Percentiles rank a stretch among this genome's conserved stretches.
Evolutionary conservation across 2,113 vertebrate species (phyloP).

Genomic region (Anolis carolinensis): DNA sequence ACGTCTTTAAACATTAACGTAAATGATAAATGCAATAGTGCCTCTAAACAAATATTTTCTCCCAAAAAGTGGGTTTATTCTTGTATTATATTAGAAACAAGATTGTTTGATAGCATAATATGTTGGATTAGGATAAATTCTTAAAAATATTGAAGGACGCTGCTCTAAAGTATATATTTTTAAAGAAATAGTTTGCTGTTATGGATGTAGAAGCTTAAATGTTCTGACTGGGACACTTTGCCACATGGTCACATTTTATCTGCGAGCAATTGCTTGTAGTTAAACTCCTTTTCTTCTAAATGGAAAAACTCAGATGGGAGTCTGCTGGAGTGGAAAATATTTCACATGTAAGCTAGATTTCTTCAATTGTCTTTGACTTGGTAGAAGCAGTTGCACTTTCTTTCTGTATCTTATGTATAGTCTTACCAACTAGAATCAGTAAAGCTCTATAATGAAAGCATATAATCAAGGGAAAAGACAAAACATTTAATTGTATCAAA

Average conservation of each 20-base stretch:
- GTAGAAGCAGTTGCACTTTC: not conserved
- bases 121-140: too few relatives aligned
- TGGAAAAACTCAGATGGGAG: not conserved
- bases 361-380: not conserved
- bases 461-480: too few relatives aligned
- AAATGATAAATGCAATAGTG: too few relatives aligned
- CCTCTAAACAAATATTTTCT: too few relatives aligned
- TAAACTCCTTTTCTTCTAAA: not conserved
- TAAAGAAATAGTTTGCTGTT: slow-evolving; percentile 7
- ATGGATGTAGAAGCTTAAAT: not conserved
- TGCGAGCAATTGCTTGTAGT: not conserved
- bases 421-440: not conserved
- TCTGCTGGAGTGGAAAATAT: not conserved
- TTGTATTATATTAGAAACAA: too few relatives aligned
- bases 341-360: not conserved
- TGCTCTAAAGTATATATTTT: not conserved
- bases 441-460: not conserved
- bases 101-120: too few relatives aligned
- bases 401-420: not conserved
- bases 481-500: too few relatives aligned
- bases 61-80: too few relatives aligned
- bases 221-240: not conserved
- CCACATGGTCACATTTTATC: not conserved
- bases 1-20: too few relatives aligned
- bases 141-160: too few relatives aligned